Base-by-base conservation (phyloP, 2,888 invertebrate species). In the Zaprionus bogoriensis region DNA sequence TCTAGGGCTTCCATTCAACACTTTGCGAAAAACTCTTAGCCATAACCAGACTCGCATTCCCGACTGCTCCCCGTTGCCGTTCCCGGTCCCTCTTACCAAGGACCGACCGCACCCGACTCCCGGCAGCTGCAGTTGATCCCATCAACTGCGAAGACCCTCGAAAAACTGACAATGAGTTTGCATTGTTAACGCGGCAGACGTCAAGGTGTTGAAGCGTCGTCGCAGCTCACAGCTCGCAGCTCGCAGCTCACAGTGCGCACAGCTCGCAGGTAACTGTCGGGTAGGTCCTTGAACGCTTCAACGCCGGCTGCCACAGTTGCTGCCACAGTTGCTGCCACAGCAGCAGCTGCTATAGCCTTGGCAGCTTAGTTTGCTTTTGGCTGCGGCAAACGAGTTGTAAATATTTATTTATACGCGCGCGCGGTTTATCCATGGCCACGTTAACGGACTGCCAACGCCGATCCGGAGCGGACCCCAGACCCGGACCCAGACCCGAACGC, bases 371-470 rank as follows among this genome's bases (percentile, higher is more conserved):
- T 79, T 87, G 75, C 80, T 81, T 67, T 81, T 86, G 81, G 84
- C 70, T 83, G 87, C 74, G 81, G 87, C 83, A 83, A 83, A 83
- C 83, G 83, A 83, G 87, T 83, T 83, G 87, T 83, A 83, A 83
- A 83, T 83, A 83, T 83, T 83, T 83, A 83, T 83, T 87, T 83
- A 86, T 83, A 87, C 87, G 76, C 75, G 82, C 66, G 59, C 67
- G 83, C 76, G 87, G 82, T 65, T 78, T 78, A 78, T 73, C 74
- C 77, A 68, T 41, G 63, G 68, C 58, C 77, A 76, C 67, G 73
- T 62, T 66, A 72, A 76, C 76, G 64, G 73, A 66, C 67, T 75
- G 75, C 54, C 64, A 74, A 42, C 70, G 42, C 20, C 47, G 47
- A 52, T 46, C 47, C 27, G 32, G 47, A 32, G 20, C 48, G 32